These are phyloP conservation scores for Erebia epiphron DNA, from an alignment of 2,888 invertebrate genomes.

Conservation along the genomic window DNA sequence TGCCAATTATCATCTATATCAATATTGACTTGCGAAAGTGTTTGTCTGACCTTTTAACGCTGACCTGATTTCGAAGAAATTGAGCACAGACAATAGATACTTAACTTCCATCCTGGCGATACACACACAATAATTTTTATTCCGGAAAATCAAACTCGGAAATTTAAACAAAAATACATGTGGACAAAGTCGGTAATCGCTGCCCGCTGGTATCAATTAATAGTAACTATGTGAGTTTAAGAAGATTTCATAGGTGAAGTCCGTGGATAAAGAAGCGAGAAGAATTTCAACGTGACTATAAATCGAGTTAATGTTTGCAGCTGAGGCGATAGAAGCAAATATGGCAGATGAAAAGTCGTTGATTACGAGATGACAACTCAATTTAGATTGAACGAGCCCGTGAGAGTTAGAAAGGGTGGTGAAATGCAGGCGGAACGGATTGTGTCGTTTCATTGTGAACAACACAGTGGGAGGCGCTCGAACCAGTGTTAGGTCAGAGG, in stretches of 20 bases:
- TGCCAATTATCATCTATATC: slow-evolving; percentile 62
- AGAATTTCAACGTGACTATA: neutral
- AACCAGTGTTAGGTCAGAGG: slow-evolving; percentile 54
- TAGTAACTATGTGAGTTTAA: neutral
- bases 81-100: too few relatives aligned
- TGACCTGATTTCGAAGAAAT: too few relatives aligned
- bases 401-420: slow-evolving; percentile 65
- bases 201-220: too few relatives aligned
- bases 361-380: slow-evolving; percentile 75
- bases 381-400: slow-evolving; percentile 69
- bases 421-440: slow-evolving; percentile 71
- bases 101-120: too few relatives aligned
- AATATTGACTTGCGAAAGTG: neutral
- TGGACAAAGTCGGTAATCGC: too few relatives aligned
- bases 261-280: slow-evolving; percentile 1
- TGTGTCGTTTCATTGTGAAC: slow-evolving; percentile 59
- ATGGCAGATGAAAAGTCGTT: slow-evolving; percentile 60
- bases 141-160: too few relatives aligned
- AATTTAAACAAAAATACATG: too few relatives aligned
- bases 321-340: neutral
- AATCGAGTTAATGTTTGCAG: neutral
- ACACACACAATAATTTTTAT: too few relatives aligned
- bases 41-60: too few relatives aligned
- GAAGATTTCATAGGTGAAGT: neutral
- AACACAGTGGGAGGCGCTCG: slow-evolving; percentile 51